Evolutionary conservation across 2,888 invertebrate genomes (phyloP).

Genomic region (Gastracanthus pulcherrimus): DNA sequence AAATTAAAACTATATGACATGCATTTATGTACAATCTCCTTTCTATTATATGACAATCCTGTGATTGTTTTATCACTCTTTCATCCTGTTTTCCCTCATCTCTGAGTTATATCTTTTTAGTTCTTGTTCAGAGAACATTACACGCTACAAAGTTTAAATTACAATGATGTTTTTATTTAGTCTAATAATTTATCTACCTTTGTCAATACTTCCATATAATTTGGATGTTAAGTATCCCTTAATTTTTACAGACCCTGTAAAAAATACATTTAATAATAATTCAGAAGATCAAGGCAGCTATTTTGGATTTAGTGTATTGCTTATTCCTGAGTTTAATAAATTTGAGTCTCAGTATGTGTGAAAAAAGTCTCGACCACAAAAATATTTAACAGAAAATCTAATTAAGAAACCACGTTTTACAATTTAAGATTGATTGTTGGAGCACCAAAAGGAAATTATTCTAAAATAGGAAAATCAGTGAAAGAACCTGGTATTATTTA

Average conservation of each 20-base stretch:
- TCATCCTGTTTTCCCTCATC: constrained; percentile 62
- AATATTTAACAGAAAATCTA: not conserved
- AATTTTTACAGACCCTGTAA: constrained; percentile 48
- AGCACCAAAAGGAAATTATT: constrained; percentile 80
- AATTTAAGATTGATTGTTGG: constrained; percentile 78
- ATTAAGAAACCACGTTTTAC: constrained; percentile 9
- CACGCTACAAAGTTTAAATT: not conserved
- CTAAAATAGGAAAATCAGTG: constrained; percentile 64
- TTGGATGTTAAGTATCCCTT: constrained; percentile 61
- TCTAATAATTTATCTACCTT: not conserved
- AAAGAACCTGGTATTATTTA: constrained; percentile 80
- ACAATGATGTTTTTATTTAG: not conserved
- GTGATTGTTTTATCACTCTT: constrained; percentile 64
- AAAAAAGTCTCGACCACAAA: not conserved
- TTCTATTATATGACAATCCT: not conserved
- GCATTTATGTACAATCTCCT: not conserved
- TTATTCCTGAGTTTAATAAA: constrained; percentile 52
- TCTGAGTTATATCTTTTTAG: not conserved
- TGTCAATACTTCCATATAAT: constrained; percentile 60
- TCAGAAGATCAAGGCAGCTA: constrained; percentile 49
- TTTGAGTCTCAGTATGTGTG: constrained; percentile 50
- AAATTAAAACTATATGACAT: not conserved
- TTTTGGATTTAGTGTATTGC: constrained; percentile 67
- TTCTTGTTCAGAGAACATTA: not conserved
- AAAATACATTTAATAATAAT: constrained; percentile 3